phyloP scores from a whole-genome alignment of 2,888 invertebrate genomes.

The Hetaerina titia region DNA sequence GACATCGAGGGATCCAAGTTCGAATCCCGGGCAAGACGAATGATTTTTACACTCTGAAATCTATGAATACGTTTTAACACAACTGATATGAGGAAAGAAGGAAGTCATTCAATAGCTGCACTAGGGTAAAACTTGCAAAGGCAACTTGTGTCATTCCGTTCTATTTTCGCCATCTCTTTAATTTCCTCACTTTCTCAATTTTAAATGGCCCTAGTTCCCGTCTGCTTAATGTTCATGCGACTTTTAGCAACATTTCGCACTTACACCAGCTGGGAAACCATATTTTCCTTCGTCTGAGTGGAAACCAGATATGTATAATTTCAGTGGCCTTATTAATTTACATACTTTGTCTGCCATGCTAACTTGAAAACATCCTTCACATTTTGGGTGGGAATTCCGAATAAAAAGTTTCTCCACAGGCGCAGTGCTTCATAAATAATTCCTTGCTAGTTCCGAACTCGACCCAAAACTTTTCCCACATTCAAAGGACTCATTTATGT shows the following conservation, averaged over 20 bases:
- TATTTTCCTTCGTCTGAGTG: neutral
- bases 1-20: no score
- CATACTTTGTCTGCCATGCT: neutral
- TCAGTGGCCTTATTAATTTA: neutral
- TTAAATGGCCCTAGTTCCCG: neutral
- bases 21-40: no score
- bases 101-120: no score
- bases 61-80: no score
- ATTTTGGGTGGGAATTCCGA: neutral
- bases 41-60: no score
- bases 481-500: no score
- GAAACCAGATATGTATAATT: neutral
- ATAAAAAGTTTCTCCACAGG: neutral
- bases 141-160: no score
- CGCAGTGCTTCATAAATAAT: neutral
- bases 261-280: neutral
- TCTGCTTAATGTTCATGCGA: neutral
- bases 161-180: neutral
- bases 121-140: no score
- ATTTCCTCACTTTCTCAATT: neutral
- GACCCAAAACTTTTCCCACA: neutral
- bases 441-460: neutral
- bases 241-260: neutral
- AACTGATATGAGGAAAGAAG: no score
- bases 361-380: neutral